Evolutionary conservation across 2,113 vertebrate species (phyloP).

Genomic region (Aptenodytes patagonicus): DNA sequence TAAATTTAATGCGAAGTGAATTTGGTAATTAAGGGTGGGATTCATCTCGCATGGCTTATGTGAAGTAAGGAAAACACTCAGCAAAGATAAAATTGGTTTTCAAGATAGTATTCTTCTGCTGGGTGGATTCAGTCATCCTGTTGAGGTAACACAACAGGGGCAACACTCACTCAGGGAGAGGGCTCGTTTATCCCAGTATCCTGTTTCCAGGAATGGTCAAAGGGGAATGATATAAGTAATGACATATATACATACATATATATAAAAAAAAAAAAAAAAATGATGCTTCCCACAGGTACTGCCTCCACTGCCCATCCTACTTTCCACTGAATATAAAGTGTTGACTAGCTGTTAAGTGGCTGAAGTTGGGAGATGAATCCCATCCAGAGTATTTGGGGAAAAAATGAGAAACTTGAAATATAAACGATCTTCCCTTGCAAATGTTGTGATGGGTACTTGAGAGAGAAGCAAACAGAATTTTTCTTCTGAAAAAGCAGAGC

Average conservation of each 20-base stretch:
- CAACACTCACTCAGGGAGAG: not conserved
- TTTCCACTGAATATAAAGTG: not conserved
- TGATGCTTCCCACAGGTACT: not conserved
- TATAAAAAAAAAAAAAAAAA: not conserved
- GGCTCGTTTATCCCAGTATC: not conserved
- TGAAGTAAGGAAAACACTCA: not conserved
- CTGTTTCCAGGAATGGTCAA: not conserved
- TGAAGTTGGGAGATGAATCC: not conserved
- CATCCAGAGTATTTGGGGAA: not conserved
- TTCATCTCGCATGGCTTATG: not conserved
- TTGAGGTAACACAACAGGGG: not conserved
- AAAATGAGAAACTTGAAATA: not conserved
- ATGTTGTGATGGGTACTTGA: not conserved
- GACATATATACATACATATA: not conserved
- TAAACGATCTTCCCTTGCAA: not conserved
- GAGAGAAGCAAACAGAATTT: not conserved
- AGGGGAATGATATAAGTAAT: not conserved
- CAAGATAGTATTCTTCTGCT: not conserved
- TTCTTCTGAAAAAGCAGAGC: not conserved
- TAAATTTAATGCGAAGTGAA: not conserved
- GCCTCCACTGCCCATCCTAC: constrained; percentile 3
- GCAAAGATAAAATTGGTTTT: not conserved
- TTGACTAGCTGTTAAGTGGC: constrained; percentile 8
- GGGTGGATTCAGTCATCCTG: not conserved
- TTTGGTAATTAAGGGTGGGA: not conserved